Percentiles rank a stretch among this genome's conserved stretches.
Evolutionary conservation across 2,797 vertebrate genomes (phyloP).

Genomic region (Alexandromys oeconomus): DNA sequence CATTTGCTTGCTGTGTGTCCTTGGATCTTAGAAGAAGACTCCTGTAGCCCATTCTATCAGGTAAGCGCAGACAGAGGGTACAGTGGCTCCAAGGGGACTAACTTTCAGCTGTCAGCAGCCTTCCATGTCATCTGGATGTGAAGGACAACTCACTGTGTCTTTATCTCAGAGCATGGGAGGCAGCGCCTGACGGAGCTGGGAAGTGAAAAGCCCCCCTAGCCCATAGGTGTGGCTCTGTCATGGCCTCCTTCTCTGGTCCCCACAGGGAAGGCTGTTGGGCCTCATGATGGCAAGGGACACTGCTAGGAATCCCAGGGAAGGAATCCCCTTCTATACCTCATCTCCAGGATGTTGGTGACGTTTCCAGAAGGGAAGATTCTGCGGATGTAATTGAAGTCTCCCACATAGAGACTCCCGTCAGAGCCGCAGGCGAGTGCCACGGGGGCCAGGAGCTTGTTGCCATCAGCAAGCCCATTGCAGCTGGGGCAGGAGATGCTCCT

Average conservation of each 20-base stretch:
- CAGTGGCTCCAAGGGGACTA: neutral
- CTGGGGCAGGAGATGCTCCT: constrained; percentile 99
- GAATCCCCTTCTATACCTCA: constrained; percentile 91
- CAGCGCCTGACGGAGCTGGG: neutral
- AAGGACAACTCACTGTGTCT: neutral
- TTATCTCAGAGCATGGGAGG: neutral
- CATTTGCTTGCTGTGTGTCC: neutral
- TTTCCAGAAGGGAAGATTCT: constrained; percentile 98
- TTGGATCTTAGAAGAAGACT: neutral
- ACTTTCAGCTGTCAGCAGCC: neutral
- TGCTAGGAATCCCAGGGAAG: neutral
- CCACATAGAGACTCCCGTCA: constrained; percentile 98
- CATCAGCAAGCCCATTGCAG: constrained; percentile 98
- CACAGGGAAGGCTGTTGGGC: neutral
- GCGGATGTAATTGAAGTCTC: constrained; percentile 99
- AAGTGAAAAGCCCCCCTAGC: neutral
- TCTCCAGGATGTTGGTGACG: constrained; percentile 97
- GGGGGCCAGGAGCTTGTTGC: constrained; percentile 98
- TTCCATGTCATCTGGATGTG: neutral
- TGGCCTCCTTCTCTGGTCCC: neutral
- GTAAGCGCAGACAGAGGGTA: constrained; percentile 1
- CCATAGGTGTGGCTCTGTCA: neutral
- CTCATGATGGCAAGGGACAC: neutral
- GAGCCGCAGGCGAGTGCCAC: constrained; percentile 96
- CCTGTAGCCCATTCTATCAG: neutral